phyloP scores from a whole-genome alignment of 2,113 vertebrate genomes.

The Otocyon megalotis region DNA sequence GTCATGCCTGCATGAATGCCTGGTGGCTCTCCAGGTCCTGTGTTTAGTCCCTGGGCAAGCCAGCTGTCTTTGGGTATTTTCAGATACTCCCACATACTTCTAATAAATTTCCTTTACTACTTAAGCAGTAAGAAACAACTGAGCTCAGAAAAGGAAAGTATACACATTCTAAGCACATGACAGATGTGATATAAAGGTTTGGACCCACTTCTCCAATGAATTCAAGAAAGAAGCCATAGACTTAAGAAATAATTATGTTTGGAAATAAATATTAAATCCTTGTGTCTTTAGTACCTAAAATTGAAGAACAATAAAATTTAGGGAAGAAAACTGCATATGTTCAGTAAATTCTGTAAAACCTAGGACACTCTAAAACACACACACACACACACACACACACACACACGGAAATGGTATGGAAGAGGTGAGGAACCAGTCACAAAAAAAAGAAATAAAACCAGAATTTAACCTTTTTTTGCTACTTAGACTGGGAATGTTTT shows the following conservation, averaged over 20 bases:
- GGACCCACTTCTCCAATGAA: not conserved
- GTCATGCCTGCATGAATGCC: not conserved
- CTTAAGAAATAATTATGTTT: constrained; percentile 38
- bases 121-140: constrained; percentile 47
- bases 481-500: constrained; percentile 54
- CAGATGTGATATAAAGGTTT: not conserved
- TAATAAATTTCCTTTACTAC: constrained; percentile 38
- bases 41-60: not conserved
- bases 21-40: not conserved
- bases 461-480: constrained; percentile 65
- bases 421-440: constrained; percentile 30
- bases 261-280: not conserved
- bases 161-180: not conserved
- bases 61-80: constrained; percentile 17
- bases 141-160: constrained; percentile 37
- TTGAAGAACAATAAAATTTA: not conserved
- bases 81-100: constrained; percentile 44
- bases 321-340: constrained; percentile 10
- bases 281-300: constrained; percentile 44
- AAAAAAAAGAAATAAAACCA: constrained; percentile 58
- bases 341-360: constrained; percentile 58
- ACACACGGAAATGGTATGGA: not conserved
- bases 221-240: not conserved
- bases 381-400: not conserved
- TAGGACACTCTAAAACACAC: not conserved